A percentile compares a stretch with the other conserved stretches of the same genome.
Conservation (phyloP, 2,888 invertebrate genomes). For the Macrophya annulata region DNA sequence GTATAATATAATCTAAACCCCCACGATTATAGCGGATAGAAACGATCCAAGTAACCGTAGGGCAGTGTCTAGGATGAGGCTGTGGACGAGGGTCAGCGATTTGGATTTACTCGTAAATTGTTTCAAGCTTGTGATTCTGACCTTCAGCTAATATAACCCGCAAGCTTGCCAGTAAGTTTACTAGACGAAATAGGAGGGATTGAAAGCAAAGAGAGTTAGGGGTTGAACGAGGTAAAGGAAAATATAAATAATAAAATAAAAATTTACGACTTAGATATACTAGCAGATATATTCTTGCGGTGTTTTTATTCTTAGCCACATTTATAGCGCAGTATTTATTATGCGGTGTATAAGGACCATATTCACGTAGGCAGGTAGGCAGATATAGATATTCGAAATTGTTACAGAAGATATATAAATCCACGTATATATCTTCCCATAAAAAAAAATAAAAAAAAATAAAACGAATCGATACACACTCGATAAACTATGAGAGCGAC, state of each 20-base stretch:
- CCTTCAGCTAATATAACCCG: background rate
- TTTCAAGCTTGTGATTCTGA: conserved; percentile 20
- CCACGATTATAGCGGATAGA: background rate
- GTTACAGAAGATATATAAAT: background rate
- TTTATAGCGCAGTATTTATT: conserved; percentile 9
- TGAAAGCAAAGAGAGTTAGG: background rate
- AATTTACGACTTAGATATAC: background rate
- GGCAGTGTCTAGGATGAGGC: background rate
- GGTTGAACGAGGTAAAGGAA: background rate
- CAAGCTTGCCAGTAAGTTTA: background rate
- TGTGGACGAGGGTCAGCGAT: conserved; percentile 7
- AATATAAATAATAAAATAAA: conserved; percentile 19
- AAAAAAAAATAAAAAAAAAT: too few species aligned
- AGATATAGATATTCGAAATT: background rate
- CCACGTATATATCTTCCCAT: background rate
- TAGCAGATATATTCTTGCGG: background rate
- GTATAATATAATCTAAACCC: background rate
- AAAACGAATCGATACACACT: background rate
- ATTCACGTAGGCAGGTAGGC: too few species aligned
- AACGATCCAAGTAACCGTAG: background rate
- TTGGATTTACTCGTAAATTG: conserved; percentile 14
- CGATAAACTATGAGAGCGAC: too few species aligned
- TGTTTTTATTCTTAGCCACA: conserved; percentile 9
- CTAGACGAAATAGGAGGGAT: background rate
- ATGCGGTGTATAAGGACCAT: background rate